Percentiles rank a stretch among this genome's conserved stretches.
Conservation (phyloP, 2,888 invertebrate species). For the Hirudinaria manillensis region DNA sequence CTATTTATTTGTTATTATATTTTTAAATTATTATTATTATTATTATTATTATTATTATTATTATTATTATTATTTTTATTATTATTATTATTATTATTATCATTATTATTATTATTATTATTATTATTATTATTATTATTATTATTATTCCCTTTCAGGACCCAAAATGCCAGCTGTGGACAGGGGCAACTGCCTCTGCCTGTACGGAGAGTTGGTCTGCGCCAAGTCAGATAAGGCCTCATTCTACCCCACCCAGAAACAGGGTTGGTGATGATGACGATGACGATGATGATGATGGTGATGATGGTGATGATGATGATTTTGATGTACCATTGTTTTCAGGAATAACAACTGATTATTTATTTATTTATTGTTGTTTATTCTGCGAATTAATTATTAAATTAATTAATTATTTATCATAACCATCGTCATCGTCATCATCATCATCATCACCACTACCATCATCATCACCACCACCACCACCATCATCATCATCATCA, state of each 20-base stretch:
- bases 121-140: background rate
- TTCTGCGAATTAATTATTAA: too few species aligned
- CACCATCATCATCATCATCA: constrained; percentile 29
- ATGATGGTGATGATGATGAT: constrained; percentile 19
- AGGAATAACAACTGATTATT: constrained; percentile 13
- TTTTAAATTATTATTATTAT: background rate
- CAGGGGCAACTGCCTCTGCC: constrained; percentile 34
- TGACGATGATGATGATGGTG: constrained; percentile 6
- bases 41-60: background rate
- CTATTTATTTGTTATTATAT: too few species aligned
- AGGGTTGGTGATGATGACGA: constrained; percentile 9
- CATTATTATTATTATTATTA: background rate
- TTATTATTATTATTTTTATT: background rate
- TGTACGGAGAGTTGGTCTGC: constrained; percentile 34
- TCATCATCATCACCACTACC: constrained; percentile 19
- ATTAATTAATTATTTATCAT: too few species aligned
- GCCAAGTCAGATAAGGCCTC: constrained; percentile 30
- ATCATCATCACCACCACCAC: constrained; percentile 24
- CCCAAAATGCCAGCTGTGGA: background rate
- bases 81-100: background rate
- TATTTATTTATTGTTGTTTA: too few species aligned
- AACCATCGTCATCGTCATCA: constrained; percentile 9
- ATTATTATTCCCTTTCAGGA: background rate
- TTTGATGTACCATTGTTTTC: constrained; percentile 14
- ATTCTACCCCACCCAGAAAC: constrained; percentile 16